phyloP scores from a whole-genome alignment of 2,888 invertebrate genomes.

The Drosophila hawaiiensis region DNA sequence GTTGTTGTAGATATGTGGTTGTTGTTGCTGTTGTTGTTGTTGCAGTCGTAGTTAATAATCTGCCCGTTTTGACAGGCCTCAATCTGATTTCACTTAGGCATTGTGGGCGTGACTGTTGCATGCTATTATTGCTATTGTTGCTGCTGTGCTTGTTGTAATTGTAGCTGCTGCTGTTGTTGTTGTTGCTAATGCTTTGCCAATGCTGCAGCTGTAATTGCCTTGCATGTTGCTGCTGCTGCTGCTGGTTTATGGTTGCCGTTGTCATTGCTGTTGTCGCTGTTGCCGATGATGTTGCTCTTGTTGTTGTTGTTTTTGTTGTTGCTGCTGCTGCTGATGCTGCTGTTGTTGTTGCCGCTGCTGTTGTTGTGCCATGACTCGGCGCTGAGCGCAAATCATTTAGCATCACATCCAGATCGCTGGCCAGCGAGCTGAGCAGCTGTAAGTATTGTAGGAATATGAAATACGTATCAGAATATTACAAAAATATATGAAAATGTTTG shows the following conservation, averaged over 20 bases:
- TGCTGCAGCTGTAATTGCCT: conserved; percentile 47
- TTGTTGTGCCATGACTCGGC: conserved; percentile 83
- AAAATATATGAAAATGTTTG: background rate
- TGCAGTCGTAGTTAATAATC: conserved; percentile 37
- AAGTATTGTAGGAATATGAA: conserved; percentile 74
- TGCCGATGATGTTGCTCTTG: conserved; percentile 41
- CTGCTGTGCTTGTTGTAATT: conserved; percentile 53
- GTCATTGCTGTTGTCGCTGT: conserved; percentile 56
- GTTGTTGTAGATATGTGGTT: conserved; percentile 32
- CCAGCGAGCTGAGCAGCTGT: conserved; percentile 92
- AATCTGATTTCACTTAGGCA: conserved; percentile 58
- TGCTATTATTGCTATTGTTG: conserved; percentile 33
- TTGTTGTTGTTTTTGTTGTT: conserved; percentile 58
- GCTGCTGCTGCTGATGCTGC: conserved; percentile 31
- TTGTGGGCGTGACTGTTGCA: conserved; percentile 52
- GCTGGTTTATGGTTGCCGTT: conserved; percentile 49
- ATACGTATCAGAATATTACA: background rate
- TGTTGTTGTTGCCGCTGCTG: conserved; percentile 53
- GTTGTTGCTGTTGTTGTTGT: conserved; percentile 34
- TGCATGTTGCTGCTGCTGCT: conserved; percentile 35
- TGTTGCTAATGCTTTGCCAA: conserved; percentile 38
- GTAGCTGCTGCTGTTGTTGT: conserved; percentile 24
- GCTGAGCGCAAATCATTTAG: conserved; percentile 92
- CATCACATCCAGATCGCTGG: conserved; percentile 94
- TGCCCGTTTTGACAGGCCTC: conserved; percentile 47